Percentiles rank a stretch among this genome's conserved stretches.
These are phyloP conservation scores for Laticauda laticaudata DNA, from an alignment of 2,113 vertebrate species.

Conservation along the genomic window DNA sequence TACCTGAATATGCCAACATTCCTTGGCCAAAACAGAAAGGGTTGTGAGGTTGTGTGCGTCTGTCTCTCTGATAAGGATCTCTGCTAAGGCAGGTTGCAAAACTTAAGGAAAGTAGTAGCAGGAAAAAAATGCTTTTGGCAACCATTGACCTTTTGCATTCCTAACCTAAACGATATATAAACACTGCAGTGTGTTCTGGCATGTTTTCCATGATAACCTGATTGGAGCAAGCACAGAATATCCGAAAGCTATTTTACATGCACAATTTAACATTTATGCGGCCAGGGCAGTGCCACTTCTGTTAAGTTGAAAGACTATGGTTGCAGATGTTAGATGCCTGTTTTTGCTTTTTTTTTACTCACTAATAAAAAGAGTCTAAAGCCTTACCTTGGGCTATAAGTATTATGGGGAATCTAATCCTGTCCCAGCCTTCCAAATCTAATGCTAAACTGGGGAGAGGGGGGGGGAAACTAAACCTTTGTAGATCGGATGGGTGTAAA, in stretches of 20 bases:
- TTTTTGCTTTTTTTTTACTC: conserved; percentile 42
- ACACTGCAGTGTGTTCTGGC: conserved; percentile 66
- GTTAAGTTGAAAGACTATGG: conserved; percentile 57
- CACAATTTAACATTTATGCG: conserved; percentile 78
- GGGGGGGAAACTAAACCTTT: neutral
- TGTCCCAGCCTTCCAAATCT: conserved; percentile 21
- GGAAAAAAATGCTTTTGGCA: conserved; percentile 71
- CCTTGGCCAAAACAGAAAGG: conserved; percentile 52
- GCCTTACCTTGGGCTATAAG: conserved; percentile 56
- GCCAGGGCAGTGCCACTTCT: conserved; percentile 67
- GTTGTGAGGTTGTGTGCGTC: conserved; percentile 14
- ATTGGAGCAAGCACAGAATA: conserved; percentile 70
- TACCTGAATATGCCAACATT: conserved; percentile 58
- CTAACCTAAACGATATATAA: conserved; percentile 72
- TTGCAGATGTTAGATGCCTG: conserved; percentile 56
- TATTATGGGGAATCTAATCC: conserved; percentile 49
- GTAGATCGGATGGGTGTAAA: neutral
- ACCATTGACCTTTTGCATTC: conserved; percentile 76
- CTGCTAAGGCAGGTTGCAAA: conserved; percentile 50
- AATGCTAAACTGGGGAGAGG: conserved; percentile 4
- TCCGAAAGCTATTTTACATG: conserved; percentile 74
- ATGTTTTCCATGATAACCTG: conserved; percentile 73
- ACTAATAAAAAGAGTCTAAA: conserved; percentile 66
- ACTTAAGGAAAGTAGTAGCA: conserved; percentile 61
- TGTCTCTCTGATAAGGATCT: conserved; percentile 59